Percentiles rank a stretch among this genome's conserved stretches.
Conservation (phyloP, 2,797 vertebrate genomes). For the Hippoglossus hippoglossus region DNA sequence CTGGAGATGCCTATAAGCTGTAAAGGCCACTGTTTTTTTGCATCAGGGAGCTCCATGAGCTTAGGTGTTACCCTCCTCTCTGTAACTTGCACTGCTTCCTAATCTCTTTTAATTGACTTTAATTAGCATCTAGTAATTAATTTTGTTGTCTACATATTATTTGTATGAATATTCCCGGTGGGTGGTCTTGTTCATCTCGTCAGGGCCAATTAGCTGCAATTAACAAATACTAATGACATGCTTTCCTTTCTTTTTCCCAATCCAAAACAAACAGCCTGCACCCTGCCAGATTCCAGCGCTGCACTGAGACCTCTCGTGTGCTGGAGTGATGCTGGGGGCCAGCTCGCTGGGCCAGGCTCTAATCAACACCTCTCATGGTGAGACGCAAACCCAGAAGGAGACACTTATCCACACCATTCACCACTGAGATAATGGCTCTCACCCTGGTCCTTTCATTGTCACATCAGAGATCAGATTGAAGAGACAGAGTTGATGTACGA, state of each 20-base stretch:
- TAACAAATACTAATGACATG: slow-evolving; percentile 99
- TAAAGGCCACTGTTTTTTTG: slow-evolving; percentile 11
- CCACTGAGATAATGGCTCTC: slow-evolving; percentile 24
- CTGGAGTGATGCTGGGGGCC: slow-evolving; percentile 57
- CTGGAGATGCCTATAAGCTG: slow-evolving; percentile 1
- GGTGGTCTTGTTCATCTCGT: slow-evolving; percentile 99
- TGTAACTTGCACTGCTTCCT: slow-evolving; percentile 82
- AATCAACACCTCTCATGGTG: slow-evolving; percentile 75
- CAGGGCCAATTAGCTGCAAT: slow-evolving; percentile 99
- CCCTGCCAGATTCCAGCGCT: slow-evolving; percentile 81
- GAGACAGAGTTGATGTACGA: background rate
- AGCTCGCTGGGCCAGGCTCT: slow-evolving; percentile 51
- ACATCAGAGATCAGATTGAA: slow-evolving; percentile 16
- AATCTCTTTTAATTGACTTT: slow-evolving; percentile 94
- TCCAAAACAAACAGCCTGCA: slow-evolving; percentile 94
- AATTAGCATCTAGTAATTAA: slow-evolving; percentile 99
- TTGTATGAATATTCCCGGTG: slow-evolving; percentile 96
- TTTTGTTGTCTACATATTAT: slow-evolving; percentile 98
- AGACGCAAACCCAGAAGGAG: slow-evolving; percentile 62
- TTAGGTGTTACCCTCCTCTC: slow-evolving; percentile 61
- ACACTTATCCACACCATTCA: slow-evolving; percentile 46
- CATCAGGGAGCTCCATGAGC: slow-evolving; percentile 7
- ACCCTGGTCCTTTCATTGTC: slow-evolving; percentile 36
- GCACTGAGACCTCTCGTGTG: slow-evolving; percentile 76
- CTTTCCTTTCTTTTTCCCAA: slow-evolving; percentile 78